These are phyloP conservation scores for Synanthedon formicaeformis DNA, from an alignment of 2,888 invertebrate genomes.

Conservation along the genomic window DNA sequence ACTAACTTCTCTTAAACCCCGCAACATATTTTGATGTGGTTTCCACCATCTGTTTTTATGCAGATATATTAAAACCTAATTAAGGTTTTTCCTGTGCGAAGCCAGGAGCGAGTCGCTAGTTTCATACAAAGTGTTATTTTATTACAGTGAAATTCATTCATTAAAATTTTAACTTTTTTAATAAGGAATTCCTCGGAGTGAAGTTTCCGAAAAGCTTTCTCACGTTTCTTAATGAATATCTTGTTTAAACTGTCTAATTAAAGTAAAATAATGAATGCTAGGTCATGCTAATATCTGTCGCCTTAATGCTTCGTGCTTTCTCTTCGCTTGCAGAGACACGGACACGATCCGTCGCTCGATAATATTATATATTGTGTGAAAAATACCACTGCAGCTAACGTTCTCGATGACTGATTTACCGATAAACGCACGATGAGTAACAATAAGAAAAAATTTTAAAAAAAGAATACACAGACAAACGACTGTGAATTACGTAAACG, in stretches of 20 bases:
- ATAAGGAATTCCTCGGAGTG: neutral
- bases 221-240: conserved; percentile 15
- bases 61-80: too few relatives aligned
- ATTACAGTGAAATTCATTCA: too few relatives aligned
- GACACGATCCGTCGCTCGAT: conserved; percentile 12
- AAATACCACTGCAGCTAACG: conserved; percentile 11
- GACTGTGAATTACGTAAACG: conserved; percentile 4
- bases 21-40: too few relatives aligned
- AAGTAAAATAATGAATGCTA: conserved; percentile 12
- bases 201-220: conserved; percentile 12
- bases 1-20: too few relatives aligned
- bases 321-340: conserved; percentile 9
- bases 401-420: neutral
- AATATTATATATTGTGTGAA: conserved; percentile 13
- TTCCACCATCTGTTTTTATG: too few relatives aligned
- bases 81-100: too few relatives aligned
- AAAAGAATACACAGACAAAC: neutral
- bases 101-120: too few relatives aligned
- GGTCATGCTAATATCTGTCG: conserved; percentile 8
- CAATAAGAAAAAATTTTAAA: neutral
- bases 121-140: too few relatives aligned
- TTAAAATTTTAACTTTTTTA: neutral
- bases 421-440: neutral
- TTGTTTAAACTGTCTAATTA: conserved; percentile 17
- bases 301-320: conserved; percentile 14